Conservation (phyloP, 2,888 invertebrate species). For the Gryllus longicercus region DNA sequence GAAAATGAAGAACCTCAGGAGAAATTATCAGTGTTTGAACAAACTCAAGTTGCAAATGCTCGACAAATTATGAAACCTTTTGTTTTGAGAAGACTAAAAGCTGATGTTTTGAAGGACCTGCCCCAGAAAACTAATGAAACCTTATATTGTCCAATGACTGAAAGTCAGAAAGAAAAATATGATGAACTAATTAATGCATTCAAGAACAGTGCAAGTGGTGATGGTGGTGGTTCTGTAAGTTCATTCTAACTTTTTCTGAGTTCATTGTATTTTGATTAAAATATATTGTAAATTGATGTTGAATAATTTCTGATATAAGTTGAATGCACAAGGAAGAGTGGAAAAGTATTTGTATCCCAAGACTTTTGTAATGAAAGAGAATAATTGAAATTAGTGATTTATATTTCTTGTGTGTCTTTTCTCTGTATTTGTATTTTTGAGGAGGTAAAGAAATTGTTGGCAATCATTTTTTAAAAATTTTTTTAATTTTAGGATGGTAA, state of each 20-base stretch:
- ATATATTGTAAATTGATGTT: no score
- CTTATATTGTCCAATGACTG: constrained; percentile 64
- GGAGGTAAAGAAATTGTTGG: no score
- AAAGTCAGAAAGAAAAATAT: constrained; percentile 72
- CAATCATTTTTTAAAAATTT: no score
- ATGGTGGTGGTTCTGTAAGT: constrained; percentile 38
- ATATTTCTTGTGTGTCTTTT: no score
- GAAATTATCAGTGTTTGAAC: constrained; percentile 64
- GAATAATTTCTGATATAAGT: no score
- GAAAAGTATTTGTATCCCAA: no score
- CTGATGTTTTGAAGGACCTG: constrained; percentile 79
- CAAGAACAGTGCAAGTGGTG: constrained; percentile 59
- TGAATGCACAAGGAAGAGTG: no score
- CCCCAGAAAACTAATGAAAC: constrained; percentile 77
- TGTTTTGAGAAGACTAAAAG: constrained; percentile 80
- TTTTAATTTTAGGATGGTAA: not conserved
- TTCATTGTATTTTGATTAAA: no score
- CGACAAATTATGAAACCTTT: constrained; percentile 96
- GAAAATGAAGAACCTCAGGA: constrained; percentile 50
- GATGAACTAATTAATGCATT: constrained; percentile 67
- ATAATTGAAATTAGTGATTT: no score
- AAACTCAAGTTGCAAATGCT: constrained; percentile 85
- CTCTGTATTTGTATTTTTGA: no score
- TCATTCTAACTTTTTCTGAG: constrained; percentile 25
- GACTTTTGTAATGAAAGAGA: no score